These are phyloP conservation scores for Osedax frankpressi DNA, from an alignment of 2,888 invertebrate species.

Conservation along the genomic window DNA sequence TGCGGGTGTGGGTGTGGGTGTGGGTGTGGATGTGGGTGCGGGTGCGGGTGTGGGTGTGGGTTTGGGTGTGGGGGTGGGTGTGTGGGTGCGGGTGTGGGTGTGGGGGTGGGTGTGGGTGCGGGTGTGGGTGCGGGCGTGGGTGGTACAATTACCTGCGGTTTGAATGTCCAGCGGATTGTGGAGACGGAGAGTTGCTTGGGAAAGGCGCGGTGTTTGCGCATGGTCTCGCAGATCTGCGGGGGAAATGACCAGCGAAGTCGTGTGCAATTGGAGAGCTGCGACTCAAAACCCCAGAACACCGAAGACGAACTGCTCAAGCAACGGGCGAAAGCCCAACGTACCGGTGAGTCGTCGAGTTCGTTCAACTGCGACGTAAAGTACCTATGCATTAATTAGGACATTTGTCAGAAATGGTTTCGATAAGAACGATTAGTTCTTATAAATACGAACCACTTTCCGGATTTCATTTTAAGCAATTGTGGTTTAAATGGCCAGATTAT, in stretches of 20 bases:
- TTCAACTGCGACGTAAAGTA: not conserved
- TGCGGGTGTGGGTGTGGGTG: not conserved
- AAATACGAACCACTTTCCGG: not conserved
- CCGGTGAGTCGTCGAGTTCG: not conserved
- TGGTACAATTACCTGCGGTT: not conserved
- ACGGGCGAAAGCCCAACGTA: not conserved
- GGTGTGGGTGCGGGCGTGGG: not conserved
- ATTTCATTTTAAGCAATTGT: not conserved
- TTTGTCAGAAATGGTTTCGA: not conserved
- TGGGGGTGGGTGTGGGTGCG: not conserved
- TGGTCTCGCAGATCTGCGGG: not conserved
- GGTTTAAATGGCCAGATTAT: not conserved
- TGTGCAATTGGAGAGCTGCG: not conserved
- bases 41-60: not conserved
- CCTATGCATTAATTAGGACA: not conserved
- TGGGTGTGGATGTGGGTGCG: not conserved
- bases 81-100: too few species aligned
- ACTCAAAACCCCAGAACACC: not conserved
- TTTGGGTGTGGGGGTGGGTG: not conserved
- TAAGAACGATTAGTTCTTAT: not conserved
- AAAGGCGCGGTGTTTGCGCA: not conserved
- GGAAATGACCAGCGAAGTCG: not conserved
- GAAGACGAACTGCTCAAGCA: not conserved
- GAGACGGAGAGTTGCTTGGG: not conserved
- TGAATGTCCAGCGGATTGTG: not conserved